Percentiles rank a stretch among this genome's conserved stretches.
phyloP scores from a whole-genome alignment of 1,140 invertebrate species.

The Drosophila obscura region DNA sequence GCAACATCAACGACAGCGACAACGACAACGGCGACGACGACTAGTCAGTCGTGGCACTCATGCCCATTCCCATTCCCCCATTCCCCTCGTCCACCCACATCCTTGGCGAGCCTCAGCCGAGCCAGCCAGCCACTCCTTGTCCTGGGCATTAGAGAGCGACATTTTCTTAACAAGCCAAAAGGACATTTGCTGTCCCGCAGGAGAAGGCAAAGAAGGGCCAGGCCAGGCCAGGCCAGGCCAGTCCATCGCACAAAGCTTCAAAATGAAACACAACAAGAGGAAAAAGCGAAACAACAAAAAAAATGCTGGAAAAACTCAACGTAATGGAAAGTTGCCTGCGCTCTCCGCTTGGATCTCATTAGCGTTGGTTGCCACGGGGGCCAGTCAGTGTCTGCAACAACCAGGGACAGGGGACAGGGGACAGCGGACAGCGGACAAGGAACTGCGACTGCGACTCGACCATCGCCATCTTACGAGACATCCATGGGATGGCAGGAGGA shows the following conservation, averaged over 20 bases:
- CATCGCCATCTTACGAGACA: conserved; percentile 19
- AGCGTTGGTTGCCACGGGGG: conserved; percentile 61
- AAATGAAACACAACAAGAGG: conserved; percentile 60
- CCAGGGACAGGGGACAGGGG: background rate
- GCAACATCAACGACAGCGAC: conserved; percentile 3
- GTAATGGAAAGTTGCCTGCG: conserved; percentile 75
- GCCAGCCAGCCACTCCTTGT: conserved; percentile 27
- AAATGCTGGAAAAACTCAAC: conserved; percentile 59
- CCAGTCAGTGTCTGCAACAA: conserved; percentile 10
- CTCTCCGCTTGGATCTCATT: conserved; percentile 75
- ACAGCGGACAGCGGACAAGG: background rate
- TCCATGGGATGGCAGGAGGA: conserved; percentile 20
- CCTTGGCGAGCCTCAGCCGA: conserved; percentile 15
- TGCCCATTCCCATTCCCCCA: background rate
- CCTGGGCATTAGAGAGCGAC: conserved; percentile 74
- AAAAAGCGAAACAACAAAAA: conserved; percentile 20
- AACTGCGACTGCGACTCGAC: conserved; percentile 21
- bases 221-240: conserved; percentile 1
- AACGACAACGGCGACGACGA: conserved; percentile 29
- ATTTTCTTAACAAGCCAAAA: conserved; percentile 82
- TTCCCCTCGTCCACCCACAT: background rate
- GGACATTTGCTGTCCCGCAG: conserved; percentile 72
- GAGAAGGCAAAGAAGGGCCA: background rate
- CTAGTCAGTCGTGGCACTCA: conserved; percentile 35
- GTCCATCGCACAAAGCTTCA: conserved; percentile 36